Evolutionary conservation across 1,140 invertebrate genomes (phyloP), one percentile per base, ranked within the genome.

Genomic region (Drosophila quadrilineata): DNA sequence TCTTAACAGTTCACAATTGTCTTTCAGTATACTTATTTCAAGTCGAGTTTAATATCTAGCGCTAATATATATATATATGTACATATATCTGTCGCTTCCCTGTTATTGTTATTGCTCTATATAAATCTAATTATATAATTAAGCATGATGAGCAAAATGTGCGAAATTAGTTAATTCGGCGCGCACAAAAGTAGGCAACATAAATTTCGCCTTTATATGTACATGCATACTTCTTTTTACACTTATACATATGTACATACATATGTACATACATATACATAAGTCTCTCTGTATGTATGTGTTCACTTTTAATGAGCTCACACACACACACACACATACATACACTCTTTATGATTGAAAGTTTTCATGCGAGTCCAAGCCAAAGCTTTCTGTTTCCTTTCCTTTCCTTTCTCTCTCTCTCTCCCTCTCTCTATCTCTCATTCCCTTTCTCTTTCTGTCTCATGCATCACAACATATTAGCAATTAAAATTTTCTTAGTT

Each of bases 401-500:
- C n/a, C n/a, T n/a, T n/a, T n/a, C n/a, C n/a, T n/a, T n/a, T n/a
- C n/a, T n/a, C n/a, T n/a, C n/a, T n/a, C n/a, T n/a, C n/a, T n/a
- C n/a, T n/a, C 14, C 28, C 22, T 29, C 2, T 16, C 16, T 31
- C 35, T 48, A 9, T 28, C 54, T 22, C 28, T 33, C 65, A 50
- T 21, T n/a, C 35, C n/a, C 56, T 45, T 59, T 54, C 57, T 59
- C 17, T 31, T 68, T 71, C 45, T 72, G 57, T 33, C 72, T 66
- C 73, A 84, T 82, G 77, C 77, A 82, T 84, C 77, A 82, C 69
- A 82, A 82, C 79, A 88, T 88, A 88, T 88, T 88, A 88, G 86
- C 86, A 88, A 88, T 88, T 88, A 88, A 88, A 88, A 88, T 88
- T 88, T 88, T 88, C 85, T 76, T 82, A 88, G 86, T 88, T 88